These are phyloP conservation scores for Halictus rubicundus DNA, from an alignment of 1,140 invertebrate species.

Conservation along the genomic window DNA sequence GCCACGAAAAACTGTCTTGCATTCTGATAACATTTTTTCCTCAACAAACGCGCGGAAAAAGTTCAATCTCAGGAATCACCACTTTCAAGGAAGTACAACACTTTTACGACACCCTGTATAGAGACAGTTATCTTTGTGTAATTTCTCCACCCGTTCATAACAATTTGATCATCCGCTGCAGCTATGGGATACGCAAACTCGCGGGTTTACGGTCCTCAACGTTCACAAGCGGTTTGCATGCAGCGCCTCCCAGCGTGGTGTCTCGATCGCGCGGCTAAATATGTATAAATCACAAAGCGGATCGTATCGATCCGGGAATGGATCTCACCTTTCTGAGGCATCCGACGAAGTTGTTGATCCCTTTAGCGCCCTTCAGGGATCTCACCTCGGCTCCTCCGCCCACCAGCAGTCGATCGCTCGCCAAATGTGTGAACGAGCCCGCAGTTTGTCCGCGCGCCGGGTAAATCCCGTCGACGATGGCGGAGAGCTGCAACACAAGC, in stretches of 20 bases:
- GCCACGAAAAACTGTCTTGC: no score
- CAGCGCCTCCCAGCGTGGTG: not conserved
- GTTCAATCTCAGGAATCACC: no score
- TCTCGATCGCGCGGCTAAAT: not conserved
- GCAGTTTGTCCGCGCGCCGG: conserved; percentile 94
- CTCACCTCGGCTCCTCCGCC: conserved; percentile 93
- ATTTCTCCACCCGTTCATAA: no score
- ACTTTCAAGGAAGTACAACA: no score
- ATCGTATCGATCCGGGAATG: conserved; percentile 2
- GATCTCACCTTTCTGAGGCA: conserved; percentile 93
- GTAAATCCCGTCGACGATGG: conserved; percentile 95
- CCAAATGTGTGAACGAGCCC: conserved; percentile 94
- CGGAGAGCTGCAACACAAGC: conserved; percentile 87
- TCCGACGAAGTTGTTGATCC: conserved; percentile 95
- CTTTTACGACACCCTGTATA: no score
- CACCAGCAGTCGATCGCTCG: conserved; percentile 92
- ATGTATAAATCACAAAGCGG: conserved; percentile 21
- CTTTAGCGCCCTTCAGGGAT: conserved; percentile 89
- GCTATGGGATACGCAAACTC: no score
- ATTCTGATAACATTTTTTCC: no score
- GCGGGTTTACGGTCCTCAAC: no score
- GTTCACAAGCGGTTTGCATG: no score
- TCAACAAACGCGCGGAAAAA: no score
- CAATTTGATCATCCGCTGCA: no score
- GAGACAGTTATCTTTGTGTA: no score